Evolutionary conservation across 2,888 invertebrate species (phyloP).

Genomic region (Sipha maydis): DNA sequence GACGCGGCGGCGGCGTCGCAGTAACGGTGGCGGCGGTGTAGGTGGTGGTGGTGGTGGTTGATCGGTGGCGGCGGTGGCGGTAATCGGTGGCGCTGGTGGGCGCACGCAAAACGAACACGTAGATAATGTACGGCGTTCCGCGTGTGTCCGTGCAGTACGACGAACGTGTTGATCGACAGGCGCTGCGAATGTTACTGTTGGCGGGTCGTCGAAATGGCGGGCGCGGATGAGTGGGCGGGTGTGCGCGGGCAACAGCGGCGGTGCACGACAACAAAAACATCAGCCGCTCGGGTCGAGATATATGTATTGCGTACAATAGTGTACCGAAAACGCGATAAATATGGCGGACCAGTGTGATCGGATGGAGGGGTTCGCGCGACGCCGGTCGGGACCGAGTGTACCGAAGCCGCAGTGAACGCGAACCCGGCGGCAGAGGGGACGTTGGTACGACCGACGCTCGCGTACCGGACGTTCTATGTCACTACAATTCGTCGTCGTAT

Average conservation of each 20-base stretch:
- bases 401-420: not conserved
- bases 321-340: conserved; percentile 6
- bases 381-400: not conserved
- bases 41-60: too few relatives aligned
- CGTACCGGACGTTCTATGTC: not conserved
- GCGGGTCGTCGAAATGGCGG: not conserved
- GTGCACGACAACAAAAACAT: not conserved
- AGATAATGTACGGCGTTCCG: too few relatives aligned
- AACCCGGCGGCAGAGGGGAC: not conserved
- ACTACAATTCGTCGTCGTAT: too few relatives aligned
- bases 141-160: too few relatives aligned
- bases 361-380: not conserved
- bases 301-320: not conserved
- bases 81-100: too few relatives aligned
- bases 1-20: too few relatives aligned
- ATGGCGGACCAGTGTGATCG: conserved; percentile 2
- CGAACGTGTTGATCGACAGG: not conserved
- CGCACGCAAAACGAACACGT: too few relatives aligned
- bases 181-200: not conserved
- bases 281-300: not conserved
- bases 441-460: not conserved
- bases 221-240: not conserved
- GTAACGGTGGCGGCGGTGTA: too few relatives aligned
- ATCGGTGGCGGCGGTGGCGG: too few relatives aligned
- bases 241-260: not conserved